These are phyloP conservation scores for Stictonetta naevosa DNA, from an alignment of 2,113 vertebrate genomes.

Conservation along the genomic window DNA sequence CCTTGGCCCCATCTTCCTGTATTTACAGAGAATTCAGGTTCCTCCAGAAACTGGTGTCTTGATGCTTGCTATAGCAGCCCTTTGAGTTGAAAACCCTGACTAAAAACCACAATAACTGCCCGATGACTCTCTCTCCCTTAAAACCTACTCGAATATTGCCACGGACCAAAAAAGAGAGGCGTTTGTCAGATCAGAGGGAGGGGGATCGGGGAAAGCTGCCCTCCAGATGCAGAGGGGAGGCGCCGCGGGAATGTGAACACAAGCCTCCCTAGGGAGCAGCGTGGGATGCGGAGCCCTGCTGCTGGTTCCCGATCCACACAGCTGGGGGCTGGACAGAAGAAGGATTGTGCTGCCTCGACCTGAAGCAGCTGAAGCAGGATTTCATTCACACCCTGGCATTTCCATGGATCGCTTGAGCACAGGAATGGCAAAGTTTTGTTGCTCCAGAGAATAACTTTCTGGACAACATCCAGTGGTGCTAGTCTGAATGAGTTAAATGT, in stretches of 20 bases:
- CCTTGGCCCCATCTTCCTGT: not conserved
- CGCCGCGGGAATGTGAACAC: not conserved
- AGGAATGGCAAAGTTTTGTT: not conserved
- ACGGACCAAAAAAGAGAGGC: not conserved
- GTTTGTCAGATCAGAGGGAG: not conserved
- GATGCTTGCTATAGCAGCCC: not conserved
- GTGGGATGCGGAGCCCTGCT: not conserved
- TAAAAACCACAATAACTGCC: not conserved
- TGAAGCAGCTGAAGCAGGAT: slow-evolving; percentile 3
- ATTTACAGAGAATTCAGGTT: not conserved
- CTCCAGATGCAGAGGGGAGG: not conserved
- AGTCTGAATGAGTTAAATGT: not conserved
- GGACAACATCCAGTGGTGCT: not conserved
- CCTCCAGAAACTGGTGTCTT: not conserved
- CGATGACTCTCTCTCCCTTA: not conserved
- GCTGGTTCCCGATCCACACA: not conserved
- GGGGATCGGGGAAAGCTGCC: not conserved
- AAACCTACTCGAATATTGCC: not conserved
- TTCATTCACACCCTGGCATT: slow-evolving; percentile 35
- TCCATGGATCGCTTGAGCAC: not conserved
- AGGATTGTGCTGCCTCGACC: not conserved
- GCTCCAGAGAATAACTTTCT: not conserved
- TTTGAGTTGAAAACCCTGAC: not conserved
- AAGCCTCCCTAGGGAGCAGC: not conserved
- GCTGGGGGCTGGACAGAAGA: not conserved